Evolutionary conservation across 2,888 invertebrate genomes (phyloP).

Genomic region (Apeira syringaria): DNA sequence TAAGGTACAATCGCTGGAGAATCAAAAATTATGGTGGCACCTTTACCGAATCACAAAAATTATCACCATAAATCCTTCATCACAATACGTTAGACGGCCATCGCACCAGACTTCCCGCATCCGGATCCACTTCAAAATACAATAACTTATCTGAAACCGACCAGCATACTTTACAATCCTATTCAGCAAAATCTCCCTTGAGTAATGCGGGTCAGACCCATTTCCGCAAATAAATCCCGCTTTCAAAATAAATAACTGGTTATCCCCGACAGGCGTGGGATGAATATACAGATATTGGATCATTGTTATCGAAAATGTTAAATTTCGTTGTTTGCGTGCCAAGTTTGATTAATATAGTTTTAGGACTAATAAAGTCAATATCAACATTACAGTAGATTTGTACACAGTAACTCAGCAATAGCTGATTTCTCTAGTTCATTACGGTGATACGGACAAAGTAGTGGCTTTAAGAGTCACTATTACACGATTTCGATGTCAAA

Average conservation of each 20-base stretch:
- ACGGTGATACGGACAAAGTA: too few species aligned
- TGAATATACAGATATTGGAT: conserved; percentile 48
- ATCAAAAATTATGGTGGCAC: too few species aligned
- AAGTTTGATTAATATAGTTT: conserved; percentile 33
- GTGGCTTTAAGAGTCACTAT: too few species aligned
- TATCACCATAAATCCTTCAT: too few species aligned
- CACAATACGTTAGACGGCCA: too few species aligned
- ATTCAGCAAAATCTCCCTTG: conserved; percentile 74
- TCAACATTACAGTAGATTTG: too few species aligned
- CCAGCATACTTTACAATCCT: conserved; percentile 67
- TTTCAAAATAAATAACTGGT: conserved; percentile 74
- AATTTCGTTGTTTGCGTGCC: conserved; percentile 37
- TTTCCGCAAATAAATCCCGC: conserved; percentile 75
- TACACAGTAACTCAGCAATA: too few species aligned
- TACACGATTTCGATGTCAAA: too few species aligned
- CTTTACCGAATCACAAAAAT: background rate
- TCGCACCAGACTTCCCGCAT: background rate
- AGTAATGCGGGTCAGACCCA: conserved; percentile 75
- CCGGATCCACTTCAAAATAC: conserved; percentile 49
- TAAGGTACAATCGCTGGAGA: too few species aligned
- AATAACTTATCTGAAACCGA: conserved; percentile 65
- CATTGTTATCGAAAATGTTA: conserved; percentile 51
- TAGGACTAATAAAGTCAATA: conserved; percentile 10
- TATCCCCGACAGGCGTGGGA: conserved; percentile 44
- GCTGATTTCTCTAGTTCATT: too few species aligned